Evolutionary conservation across 2,113 vertebrate genomes (phyloP).

Genomic region (Corythornis madagascariensis): DNA sequence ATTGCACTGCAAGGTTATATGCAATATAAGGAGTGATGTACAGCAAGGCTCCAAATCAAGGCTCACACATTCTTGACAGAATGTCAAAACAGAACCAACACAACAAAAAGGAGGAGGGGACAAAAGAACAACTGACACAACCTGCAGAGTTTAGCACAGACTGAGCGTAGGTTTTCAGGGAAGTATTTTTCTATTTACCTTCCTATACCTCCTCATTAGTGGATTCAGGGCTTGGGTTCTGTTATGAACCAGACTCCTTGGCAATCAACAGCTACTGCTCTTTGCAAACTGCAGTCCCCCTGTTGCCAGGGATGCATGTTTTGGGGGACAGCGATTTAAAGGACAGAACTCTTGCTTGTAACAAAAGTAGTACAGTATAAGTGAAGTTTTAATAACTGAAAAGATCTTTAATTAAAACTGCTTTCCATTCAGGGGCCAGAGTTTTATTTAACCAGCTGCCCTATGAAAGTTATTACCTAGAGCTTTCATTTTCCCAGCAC

Average conservation of each 20-base stretch:
- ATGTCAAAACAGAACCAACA: neutral
- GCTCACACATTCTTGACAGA: neutral
- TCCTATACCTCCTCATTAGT: neutral
- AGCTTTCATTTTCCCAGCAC: slow-evolving; percentile 50
- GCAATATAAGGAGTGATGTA: neutral
- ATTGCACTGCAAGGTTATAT: neutral
- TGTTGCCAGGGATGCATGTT: neutral
- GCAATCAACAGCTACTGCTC: slow-evolving; percentile 19
- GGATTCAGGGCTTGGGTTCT: neutral
- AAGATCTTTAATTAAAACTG: slow-evolving; percentile 45
- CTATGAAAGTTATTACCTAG: slow-evolving; percentile 49
- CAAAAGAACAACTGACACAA: neutral
- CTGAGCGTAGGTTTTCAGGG: neutral
- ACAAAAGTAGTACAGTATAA: slow-evolving; percentile 25
- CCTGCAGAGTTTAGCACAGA: neutral
- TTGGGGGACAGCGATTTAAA: slow-evolving; percentile 27
- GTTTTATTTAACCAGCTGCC: slow-evolving; percentile 58
- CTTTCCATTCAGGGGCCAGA: neutral
- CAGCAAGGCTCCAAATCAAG: neutral
- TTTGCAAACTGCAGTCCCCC: slow-evolving; percentile 38
- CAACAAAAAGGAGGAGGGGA: fast-evolving
- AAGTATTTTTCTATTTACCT: neutral
- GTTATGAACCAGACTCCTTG: slow-evolving; percentile 31
- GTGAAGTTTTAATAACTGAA: slow-evolving; percentile 55
- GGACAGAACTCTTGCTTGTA: slow-evolving; percentile 39